phyloP scores from a whole-genome alignment of 2,797 vertebrate genomes.

The Loris lydekkerianus region DNA sequence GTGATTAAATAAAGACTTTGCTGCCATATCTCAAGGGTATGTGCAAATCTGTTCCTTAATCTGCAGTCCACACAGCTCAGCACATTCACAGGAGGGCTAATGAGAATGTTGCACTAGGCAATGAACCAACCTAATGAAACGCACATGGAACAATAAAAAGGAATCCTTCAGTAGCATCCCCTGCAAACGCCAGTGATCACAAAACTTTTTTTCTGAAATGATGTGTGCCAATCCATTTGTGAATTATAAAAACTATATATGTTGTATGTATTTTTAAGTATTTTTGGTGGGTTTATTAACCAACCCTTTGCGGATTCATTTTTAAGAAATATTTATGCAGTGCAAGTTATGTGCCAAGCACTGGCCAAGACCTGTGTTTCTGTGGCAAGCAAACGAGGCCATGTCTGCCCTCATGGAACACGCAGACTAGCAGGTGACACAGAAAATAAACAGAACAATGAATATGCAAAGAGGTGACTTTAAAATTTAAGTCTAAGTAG shows the following conservation, averaged over 20 bases:
- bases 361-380: not conserved
- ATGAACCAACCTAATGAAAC: not conserved
- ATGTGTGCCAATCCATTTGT: not conserved
- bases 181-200: not conserved
- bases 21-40: not conserved
- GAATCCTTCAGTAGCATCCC: not conserved
- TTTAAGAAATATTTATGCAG: not conserved
- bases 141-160: not conserved
- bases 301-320: not conserved
- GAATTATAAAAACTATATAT: not conserved
- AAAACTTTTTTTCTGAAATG: not conserved
- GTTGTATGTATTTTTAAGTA: not conserved
- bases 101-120: not conserved
- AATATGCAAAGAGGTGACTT: not conserved
- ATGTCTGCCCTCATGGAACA: not conserved
- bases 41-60: not conserved
- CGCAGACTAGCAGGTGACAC: no score
- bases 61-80: not conserved
- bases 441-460: not conserved
- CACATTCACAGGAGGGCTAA: not conserved
- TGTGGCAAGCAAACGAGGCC: not conserved
- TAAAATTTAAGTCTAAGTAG: not conserved
- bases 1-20: not conserved
- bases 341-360: not conserved
- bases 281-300: not conserved